Evolutionary conservation across 2,888 invertebrate genomes (phyloP), one percentile per base, ranked within the genome.

Genomic region (Phyllotreta cruciferae): DNA sequence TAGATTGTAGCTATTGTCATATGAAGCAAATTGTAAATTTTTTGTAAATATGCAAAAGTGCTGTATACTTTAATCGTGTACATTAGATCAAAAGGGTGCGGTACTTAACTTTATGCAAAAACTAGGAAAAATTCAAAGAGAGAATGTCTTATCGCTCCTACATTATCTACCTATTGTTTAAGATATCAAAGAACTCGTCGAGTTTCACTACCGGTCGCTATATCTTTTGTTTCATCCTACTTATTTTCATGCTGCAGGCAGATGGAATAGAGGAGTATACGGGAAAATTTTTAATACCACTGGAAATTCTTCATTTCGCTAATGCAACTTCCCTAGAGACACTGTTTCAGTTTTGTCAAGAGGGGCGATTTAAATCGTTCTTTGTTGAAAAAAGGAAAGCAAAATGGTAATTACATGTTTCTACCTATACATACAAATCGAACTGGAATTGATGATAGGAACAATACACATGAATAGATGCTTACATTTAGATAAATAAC

Each of bases 81-180:
- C 5, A 52, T 52, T 13, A 6, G 7, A 44, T 60, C 58, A 60
- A 52, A 41, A 60, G n/a, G n/a, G n/a, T n/a, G 58, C 58, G 24
- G 47, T 41, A 35, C 53, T 64, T 41, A 42, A 42, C 41, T 57
- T 61, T 61, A 61, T 64, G 64, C 64, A 49, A 44, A 42, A 35
- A 52, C 14, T 53, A 24, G 35, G 61, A 60, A 66, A 64, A 72
- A 72, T 71, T 73, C 73, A 74, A 71, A 76, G 75, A 72, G 70
- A 57, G 65, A 69, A 66, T 64, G 56, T 58, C 64, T 60, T 66
- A 69, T 68, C 66, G 56, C 63, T 66, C 66, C 54, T 55, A 63
- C 55, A 68, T 71, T 70, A 71, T 71, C 70, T 61, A 38, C 49
- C 67, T 60, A 67, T 71, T 71, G 71, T 71, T 68, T 67, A 63